These are phyloP conservation scores for Eupeodes corollae DNA, from an alignment of 1,140 invertebrate species.

Conservation along the genomic window DNA sequence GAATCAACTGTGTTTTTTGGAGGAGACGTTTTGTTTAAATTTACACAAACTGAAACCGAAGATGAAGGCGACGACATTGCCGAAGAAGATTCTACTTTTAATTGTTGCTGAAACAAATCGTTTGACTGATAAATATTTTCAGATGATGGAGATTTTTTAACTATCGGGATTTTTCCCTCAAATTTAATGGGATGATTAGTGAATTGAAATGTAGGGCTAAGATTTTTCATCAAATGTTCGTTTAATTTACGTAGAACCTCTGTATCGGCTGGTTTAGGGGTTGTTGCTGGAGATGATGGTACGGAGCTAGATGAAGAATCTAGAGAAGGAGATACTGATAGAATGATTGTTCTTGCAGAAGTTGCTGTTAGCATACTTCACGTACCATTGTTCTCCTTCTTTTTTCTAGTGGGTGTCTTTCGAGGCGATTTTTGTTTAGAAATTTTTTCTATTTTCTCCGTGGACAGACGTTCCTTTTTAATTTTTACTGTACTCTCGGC, in stretches of 20 bases:
- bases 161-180: slow-evolving; percentile 35
- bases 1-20: slow-evolving; percentile 15
- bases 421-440: slow-evolving; percentile 15
- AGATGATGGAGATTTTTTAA: not conserved
- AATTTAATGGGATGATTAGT: slow-evolving; percentile 33
- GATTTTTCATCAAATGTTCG: slow-evolving; percentile 6
- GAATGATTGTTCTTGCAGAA: not conserved
- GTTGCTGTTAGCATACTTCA: slow-evolving; percentile 1
- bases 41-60: too few species aligned
- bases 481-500: slow-evolving; percentile 5
- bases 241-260: slow-evolving; percentile 3
- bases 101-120: too few species aligned
- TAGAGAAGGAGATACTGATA: too few species aligned
- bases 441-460: not conserved
- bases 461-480: not conserved
- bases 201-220: slow-evolving; percentile 18
- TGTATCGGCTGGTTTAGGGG: not conserved
- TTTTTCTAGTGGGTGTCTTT: slow-evolving; percentile 25
- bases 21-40: slow-evolving; percentile 1
- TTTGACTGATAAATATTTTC: too few species aligned
- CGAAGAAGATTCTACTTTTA: too few species aligned
- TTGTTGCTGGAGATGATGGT: not conserved
- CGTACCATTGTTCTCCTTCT: slow-evolving; percentile 16
- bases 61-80: too few species aligned
- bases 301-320: not conserved